Evolutionary conservation across 2,113 vertebrate genomes (phyloP).

Genomic region (Gallinago media): DNA sequence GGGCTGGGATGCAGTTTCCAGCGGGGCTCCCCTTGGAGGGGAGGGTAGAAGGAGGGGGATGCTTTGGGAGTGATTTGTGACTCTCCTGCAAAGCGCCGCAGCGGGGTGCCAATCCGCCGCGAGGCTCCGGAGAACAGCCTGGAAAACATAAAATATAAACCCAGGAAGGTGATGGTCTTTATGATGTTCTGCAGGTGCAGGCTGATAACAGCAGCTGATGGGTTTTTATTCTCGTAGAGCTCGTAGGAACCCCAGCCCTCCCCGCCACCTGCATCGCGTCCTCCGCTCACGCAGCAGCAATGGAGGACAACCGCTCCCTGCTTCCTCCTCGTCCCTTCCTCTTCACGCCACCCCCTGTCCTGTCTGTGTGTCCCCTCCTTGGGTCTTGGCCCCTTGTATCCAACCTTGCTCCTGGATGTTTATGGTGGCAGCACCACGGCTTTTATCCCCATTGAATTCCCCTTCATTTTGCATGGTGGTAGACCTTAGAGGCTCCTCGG

Average conservation of each 20-base stretch:
- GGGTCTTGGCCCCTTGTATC: too few relatives aligned
- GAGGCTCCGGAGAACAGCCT: not conserved
- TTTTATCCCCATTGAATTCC: not conserved
- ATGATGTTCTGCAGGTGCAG: constrained; percentile 19
- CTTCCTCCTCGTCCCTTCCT: not conserved
- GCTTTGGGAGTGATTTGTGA: not conserved
- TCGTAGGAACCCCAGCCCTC: not conserved
- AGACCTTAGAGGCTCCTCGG: fast-evolving
- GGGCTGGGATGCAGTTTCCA: not conserved
- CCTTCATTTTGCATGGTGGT: fast-evolving
- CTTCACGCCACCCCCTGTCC: not conserved
- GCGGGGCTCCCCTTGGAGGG: not conserved
- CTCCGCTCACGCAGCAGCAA: not conserved
- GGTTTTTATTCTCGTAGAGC: not conserved
- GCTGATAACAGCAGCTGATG: not conserved
- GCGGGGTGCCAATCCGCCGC: not conserved
- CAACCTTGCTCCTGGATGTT: fast-evolving
- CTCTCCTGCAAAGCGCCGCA: not conserved
- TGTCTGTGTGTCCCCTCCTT: not conserved
- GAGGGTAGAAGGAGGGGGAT: not conserved
- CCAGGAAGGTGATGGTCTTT: not conserved
- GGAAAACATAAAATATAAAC: not conserved
- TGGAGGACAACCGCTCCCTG: not conserved
- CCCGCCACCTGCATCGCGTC: fast-evolving
- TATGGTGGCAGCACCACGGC: fast-evolving